Evolutionary conservation across 1,140 invertebrate species (phyloP).

Genomic region (Aphidius gifuensis): DNA sequence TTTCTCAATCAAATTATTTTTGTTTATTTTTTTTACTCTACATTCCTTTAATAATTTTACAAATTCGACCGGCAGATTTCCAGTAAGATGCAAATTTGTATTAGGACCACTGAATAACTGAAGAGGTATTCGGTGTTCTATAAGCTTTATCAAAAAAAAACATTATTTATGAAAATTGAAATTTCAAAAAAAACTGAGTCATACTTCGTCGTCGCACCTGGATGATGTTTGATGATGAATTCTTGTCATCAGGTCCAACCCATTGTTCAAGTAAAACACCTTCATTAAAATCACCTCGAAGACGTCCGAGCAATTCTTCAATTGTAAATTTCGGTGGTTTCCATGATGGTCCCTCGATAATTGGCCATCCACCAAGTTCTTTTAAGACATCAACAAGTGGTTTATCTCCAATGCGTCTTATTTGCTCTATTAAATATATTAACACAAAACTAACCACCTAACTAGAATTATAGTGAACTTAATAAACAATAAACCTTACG

Average conservation of each 20-base stretch:
- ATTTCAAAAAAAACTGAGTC: slow-evolving; percentile 24
- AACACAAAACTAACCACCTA: background rate
- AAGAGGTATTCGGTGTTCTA: too few relatives aligned
- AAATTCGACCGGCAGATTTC: too few relatives aligned
- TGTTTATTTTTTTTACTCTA: too few relatives aligned
- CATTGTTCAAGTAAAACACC: slow-evolving; percentile 75
- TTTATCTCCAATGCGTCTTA: slow-evolving; percentile 65
- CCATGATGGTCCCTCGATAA: slow-evolving; percentile 65
- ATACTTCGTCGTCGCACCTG: slow-evolving; percentile 65
- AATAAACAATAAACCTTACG: slow-evolving; percentile 53
- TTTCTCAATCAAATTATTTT: too few relatives aligned
- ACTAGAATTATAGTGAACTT: background rate
- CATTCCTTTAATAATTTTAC: too few relatives aligned
- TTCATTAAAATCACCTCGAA: slow-evolving; percentile 71
- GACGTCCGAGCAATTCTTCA: slow-evolving; percentile 65
- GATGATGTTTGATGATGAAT: slow-evolving; percentile 80
- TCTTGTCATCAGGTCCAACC: slow-evolving; percentile 83
- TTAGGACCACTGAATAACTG: too few relatives aligned
- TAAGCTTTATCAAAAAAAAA: too few relatives aligned
- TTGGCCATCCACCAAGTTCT: slow-evolving; percentile 75
- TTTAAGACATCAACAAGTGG: slow-evolving; percentile 63
- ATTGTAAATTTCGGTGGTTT: slow-evolving; percentile 56
- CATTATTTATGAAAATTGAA: too few relatives aligned
- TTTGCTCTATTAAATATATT: slow-evolving; percentile 60
- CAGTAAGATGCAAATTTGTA: too few relatives aligned